phyloP scores from a whole-genome alignment of 2,797 vertebrate species.

The Serranus cabrilla region DNA sequence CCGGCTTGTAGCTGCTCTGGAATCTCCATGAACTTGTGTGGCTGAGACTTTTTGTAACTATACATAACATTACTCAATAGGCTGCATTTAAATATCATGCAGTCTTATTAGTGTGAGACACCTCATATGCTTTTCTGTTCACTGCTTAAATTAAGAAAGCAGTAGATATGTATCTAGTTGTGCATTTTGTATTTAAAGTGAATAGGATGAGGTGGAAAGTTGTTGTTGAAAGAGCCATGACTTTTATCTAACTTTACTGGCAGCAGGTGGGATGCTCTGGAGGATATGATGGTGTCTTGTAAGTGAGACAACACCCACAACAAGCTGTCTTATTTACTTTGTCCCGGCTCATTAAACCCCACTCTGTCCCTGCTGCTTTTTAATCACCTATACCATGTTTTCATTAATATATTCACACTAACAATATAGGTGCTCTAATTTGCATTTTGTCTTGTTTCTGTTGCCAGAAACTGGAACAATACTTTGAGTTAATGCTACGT shows the following conservation, averaged over 20 bases:
- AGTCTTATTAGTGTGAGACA: too few relatives aligned
- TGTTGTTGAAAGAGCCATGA: too few relatives aligned
- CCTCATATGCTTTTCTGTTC: too few relatives aligned
- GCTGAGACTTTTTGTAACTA: too few relatives aligned
- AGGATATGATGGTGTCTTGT: neutral
- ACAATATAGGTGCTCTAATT: neutral
- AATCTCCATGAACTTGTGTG: neutral
- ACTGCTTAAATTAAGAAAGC: too few relatives aligned
- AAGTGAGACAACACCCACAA: neutral
- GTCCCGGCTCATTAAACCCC: slow-evolving; percentile 5
- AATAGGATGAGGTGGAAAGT: too few relatives aligned
- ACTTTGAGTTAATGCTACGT: neutral
- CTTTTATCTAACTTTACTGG: neutral
- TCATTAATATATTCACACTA: neutral
- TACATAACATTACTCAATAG: too few relatives aligned
- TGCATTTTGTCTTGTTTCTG: neutral
- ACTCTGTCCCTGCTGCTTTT: neutral
- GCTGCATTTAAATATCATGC: too few relatives aligned
- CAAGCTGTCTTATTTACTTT: neutral
- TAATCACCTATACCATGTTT: neutral
- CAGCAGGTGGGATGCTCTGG: neutral
- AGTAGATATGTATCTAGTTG: too few relatives aligned
- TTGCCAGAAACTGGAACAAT: neutral
- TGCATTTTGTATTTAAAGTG: too few relatives aligned
- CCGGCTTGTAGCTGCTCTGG: neutral